Percentiles rank a stretch among this genome's conserved stretches.
These are phyloP conservation scores for Drosophila mimica DNA, from an alignment of 2,888 invertebrate species.

Conservation along the genomic window DNA sequence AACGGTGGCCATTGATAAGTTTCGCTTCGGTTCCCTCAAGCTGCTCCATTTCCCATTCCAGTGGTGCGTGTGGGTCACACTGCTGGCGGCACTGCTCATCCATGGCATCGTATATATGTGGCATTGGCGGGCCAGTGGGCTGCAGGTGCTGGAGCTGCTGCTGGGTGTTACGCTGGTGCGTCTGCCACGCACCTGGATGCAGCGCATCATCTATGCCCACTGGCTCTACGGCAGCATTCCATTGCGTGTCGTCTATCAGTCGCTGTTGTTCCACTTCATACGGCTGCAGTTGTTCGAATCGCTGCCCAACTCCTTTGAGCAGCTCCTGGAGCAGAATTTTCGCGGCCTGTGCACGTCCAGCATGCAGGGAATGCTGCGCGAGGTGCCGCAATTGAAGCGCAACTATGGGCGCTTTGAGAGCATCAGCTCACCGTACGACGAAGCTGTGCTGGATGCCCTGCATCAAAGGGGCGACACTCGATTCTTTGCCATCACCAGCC, in stretches of 20 bases:
- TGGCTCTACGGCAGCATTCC: slow-evolving; percentile 64
- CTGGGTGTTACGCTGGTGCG: slow-evolving; percentile 40
- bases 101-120: slow-evolving; percentile 46
- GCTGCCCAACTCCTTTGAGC: slow-evolving; percentile 46
- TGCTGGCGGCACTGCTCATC: slow-evolving; percentile 40
- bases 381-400: slow-evolving; percentile 42
- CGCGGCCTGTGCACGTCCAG: slow-evolving; percentile 46
- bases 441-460: slow-evolving; percentile 46
- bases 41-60: slow-evolving; percentile 63
- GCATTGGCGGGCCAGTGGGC: slow-evolving; percentile 29
- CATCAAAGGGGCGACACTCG: slow-evolving; percentile 21
- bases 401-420: slow-evolving; percentile 21
- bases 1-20: slow-evolving; percentile 43
- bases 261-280: slow-evolving; percentile 73
- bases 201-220: slow-evolving; percentile 57
- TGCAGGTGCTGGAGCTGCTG: slow-evolving; percentile 57
- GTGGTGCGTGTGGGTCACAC: slow-evolving; percentile 46
- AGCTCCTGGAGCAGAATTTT: slow-evolving; percentile 46
- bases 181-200: slow-evolving; percentile 53
- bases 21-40: slow-evolving; percentile 47
- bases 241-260: slow-evolving; percentile 71
- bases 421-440: slow-evolving; percentile 34
- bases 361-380: slow-evolving; percentile 44
- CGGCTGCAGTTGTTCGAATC: slow-evolving; percentile 49
- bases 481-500: slow-evolving; percentile 52